Conservation (phyloP, 2,797 vertebrate genomes). For the Protosalanx chinensis region DNA sequence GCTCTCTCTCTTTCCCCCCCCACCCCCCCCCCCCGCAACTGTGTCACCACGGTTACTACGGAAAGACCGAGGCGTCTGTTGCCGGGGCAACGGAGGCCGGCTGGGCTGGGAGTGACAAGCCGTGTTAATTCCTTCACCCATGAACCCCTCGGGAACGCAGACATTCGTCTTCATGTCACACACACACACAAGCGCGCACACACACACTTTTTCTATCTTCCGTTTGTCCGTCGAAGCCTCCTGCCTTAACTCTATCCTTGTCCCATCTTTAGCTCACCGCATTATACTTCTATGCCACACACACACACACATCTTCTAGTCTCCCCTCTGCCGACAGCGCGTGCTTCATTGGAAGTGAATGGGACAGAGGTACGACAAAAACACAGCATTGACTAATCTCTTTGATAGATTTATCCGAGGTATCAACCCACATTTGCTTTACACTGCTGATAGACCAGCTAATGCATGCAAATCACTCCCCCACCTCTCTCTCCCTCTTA, state of each 20-base stretch:
- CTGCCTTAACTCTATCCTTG: conserved; percentile 63
- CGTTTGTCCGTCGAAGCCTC: conserved; percentile 50
- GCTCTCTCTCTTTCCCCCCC: conserved; percentile 12
- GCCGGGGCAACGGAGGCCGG: conserved; percentile 68
- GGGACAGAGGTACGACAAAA: conserved; percentile 27
- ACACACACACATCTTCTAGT: conserved; percentile 1
- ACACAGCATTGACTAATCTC: conserved; percentile 33
- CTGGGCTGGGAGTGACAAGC: conserved; percentile 70
- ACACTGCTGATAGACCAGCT: background rate
- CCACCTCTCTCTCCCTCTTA: background rate
- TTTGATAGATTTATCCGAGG: conserved; percentile 31
- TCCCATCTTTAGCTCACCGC: conserved; percentile 48
- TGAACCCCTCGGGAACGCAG: conserved; percentile 76
- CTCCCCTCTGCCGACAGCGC: no score
- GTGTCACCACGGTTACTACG: conserved; percentile 75
- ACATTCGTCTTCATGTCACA: conserved; percentile 72
- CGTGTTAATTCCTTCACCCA: conserved; percentile 82
- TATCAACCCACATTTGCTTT: conserved; percentile 7
- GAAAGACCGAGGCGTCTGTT: conserved; percentile 75
- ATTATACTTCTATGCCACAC: conserved; percentile 16
- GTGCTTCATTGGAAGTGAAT: conserved; percentile 29
- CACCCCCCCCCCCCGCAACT: conserved; percentile 73
- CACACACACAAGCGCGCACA: background rate
- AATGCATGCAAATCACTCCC: conserved; percentile 17
- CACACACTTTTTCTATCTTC: conserved; percentile 31